Evolutionary conservation across 92 coral and sea anemone genomes (phyloP).

Genomic region (Porites rus): DNA sequence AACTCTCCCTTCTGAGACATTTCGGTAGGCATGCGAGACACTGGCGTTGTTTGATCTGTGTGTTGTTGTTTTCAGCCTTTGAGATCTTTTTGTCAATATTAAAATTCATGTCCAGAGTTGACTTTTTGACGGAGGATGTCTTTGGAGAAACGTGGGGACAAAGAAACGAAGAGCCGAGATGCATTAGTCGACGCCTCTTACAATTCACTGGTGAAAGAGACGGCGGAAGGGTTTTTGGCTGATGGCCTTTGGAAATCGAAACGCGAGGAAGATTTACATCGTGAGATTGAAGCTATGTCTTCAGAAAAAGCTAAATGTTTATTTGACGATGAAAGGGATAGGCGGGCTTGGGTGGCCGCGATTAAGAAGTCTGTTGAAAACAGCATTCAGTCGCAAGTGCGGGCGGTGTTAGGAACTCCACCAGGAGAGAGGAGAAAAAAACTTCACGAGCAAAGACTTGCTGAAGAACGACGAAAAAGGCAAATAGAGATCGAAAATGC

Average conservation of each 20-base stretch:
- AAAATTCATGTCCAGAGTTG: background rate
- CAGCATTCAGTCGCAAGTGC: slow-evolving; percentile 85
- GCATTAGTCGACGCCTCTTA: background rate
- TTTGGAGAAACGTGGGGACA: slow-evolving; percentile 4
- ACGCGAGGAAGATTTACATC: slow-evolving; percentile 49
- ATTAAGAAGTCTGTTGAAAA: slow-evolving; percentile 89
- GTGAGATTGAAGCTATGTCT: slow-evolving; percentile 78
- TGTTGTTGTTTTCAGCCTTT: background rate
- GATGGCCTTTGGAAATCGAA: slow-evolving; percentile 46
- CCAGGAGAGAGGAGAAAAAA: slow-evolving; percentile 81
- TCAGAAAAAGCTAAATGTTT: slow-evolving; percentile 86
- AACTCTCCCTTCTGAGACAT: slow-evolving; percentile 4
- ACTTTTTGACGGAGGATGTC: slow-evolving; percentile 39
- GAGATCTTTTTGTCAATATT: slow-evolving; percentile 25
- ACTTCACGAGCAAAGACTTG: slow-evolving; percentile 61
- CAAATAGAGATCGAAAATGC: slow-evolving; percentile 34
- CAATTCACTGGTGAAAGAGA: slow-evolving; percentile 21
- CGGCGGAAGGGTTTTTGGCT: slow-evolving; percentile 41
- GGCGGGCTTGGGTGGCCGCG: slow-evolving; percentile 82
- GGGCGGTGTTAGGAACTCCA: slow-evolving; percentile 92
- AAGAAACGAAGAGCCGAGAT: background rate
- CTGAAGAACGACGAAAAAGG: slow-evolving; percentile 67
- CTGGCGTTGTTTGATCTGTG: slow-evolving; percentile 24
- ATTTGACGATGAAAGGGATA: slow-evolving; percentile 80
- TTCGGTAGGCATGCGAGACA: background rate